Evolutionary conservation across 37 sponge, comb jelly and placozoan species (phyloP).

Genomic region (Spongilla lacustris): DNA sequence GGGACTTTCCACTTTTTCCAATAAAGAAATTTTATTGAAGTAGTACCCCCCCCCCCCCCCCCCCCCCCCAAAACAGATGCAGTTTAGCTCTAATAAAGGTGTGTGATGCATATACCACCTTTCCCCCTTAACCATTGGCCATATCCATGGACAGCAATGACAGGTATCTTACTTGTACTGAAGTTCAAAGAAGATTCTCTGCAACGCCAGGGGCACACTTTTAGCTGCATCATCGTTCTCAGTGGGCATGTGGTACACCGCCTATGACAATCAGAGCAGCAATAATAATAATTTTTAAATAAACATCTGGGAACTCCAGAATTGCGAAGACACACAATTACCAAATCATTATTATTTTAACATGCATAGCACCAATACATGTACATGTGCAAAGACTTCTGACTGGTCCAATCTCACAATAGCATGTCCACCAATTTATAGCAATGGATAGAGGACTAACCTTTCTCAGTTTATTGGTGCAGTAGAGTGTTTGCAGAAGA

Average conservation of each 20-base stretch:
- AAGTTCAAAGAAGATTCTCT: constrained; percentile 96
- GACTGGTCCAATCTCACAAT: background rate
- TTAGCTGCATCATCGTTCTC: constrained; percentile 88
- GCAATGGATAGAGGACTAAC: constrained; percentile 27
- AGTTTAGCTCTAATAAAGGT: too few species aligned
- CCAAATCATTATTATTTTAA: too few species aligned
- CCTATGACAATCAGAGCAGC: constrained; percentile 35
- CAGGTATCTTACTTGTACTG: constrained; percentile 75
- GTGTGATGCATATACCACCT: too few species aligned
- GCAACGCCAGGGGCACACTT: constrained; percentile 97
- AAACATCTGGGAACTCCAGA: too few species aligned
- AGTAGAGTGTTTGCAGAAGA: constrained; percentile 95
- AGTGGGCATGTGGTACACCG: constrained; percentile 98
- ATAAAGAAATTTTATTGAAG: too few species aligned
- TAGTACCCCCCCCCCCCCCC: too few species aligned
- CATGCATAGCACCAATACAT: too few species aligned
- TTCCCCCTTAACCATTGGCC: too few species aligned
- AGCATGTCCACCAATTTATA: background rate
- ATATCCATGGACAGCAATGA: background rate
- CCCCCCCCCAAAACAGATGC: too few species aligned
- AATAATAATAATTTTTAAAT: too few species aligned
- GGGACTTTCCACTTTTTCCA: background rate
- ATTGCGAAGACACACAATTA: too few species aligned
- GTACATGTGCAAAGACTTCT: background rate
- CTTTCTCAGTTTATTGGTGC: constrained; percentile 90